phyloP scores from a whole-genome alignment of 2,888 invertebrate genomes.

The Gasteruption jaculator region DNA sequence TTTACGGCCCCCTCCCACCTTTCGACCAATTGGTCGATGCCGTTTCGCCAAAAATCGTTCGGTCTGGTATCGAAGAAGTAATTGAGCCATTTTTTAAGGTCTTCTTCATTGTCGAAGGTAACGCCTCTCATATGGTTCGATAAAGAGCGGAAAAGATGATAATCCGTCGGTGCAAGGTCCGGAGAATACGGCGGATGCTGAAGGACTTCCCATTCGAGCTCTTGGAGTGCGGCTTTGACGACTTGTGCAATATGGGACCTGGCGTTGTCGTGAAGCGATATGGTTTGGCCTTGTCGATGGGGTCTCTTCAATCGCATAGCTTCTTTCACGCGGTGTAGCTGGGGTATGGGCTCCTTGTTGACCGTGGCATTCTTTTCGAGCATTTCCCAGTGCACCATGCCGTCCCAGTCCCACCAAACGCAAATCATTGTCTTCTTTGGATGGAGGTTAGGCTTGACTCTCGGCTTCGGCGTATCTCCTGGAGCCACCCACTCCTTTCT shows the following conservation, averaged over 20 bases:
- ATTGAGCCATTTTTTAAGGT: slow-evolving; percentile 11
- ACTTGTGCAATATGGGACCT: slow-evolving; percentile 12
- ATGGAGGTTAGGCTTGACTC: slow-evolving; percentile 7
- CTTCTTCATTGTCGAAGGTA: slow-evolving; percentile 14
- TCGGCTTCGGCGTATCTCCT: slow-evolving; percentile 12
- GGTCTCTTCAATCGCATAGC: no score
- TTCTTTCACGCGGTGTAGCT: slow-evolving; percentile 12
- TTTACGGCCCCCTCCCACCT: slow-evolving; percentile 7
- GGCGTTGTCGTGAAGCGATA: slow-evolving; percentile 15
- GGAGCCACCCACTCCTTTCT: slow-evolving; percentile 4
- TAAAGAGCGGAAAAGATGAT: slow-evolving; percentile 20
- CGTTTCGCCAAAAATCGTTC: slow-evolving; percentile 17
- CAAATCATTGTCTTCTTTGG: slow-evolving; percentile 12
- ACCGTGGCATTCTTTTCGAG: slow-evolving; percentile 8
- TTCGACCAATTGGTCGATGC: slow-evolving; percentile 14
- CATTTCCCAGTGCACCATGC: slow-evolving; percentile 8
- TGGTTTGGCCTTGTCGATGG: slow-evolving; percentile 14
- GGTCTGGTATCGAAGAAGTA: slow-evolving; percentile 18
- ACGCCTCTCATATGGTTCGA: slow-evolving; percentile 15
- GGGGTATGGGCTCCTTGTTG: slow-evolving; percentile 13
- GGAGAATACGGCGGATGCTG: slow-evolving; percentile 23
- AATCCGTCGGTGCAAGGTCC: slow-evolving; percentile 20
- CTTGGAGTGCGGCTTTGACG: slow-evolving; percentile 8
- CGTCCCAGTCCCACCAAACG: slow-evolving; percentile 13
- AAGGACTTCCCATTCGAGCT: slow-evolving; percentile 18